These are phyloP conservation scores for Tribolium madens DNA, from an alignment of 1,140 invertebrate genomes.

Conservation along the genomic window DNA sequence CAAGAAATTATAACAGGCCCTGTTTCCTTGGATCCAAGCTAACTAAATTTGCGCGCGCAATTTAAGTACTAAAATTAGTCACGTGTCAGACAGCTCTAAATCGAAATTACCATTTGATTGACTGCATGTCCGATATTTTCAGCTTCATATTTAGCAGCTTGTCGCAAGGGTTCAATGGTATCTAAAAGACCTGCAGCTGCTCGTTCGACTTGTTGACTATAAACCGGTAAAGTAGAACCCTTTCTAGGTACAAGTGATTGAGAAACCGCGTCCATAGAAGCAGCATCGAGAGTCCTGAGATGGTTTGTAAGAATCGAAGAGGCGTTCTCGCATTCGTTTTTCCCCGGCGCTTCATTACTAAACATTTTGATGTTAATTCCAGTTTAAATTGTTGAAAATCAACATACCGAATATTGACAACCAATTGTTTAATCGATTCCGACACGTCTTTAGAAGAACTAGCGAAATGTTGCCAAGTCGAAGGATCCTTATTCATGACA, in stretches of 20 bases:
- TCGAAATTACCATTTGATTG: conserved; percentile 79
- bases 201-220: conserved; percentile 62
- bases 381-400: too few species aligned
- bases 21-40: too few species aligned
- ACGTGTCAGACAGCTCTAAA: too few species aligned
- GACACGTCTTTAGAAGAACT: conserved; percentile 95
- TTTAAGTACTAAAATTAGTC: too few species aligned
- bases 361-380: neutral
- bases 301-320: conserved; percentile 82
- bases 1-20: too few species aligned
- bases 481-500: conserved; percentile 89
- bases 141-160: conserved; percentile 89
- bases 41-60: too few species aligned
- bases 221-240: conserved; percentile 82
- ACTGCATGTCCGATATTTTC: conserved; percentile 93
- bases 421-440: conserved; percentile 94
- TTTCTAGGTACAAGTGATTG: conserved; percentile 80
- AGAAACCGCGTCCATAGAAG: conserved; percentile 87
- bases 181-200: conserved; percentile 83
- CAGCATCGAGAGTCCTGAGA: conserved; percentile 87
- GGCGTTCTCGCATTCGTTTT: conserved; percentile 91
- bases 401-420: conserved; percentile 84
- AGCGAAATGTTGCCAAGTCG: conserved; percentile 93
- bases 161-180: conserved; percentile 83
- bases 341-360: conserved; percentile 94